These are phyloP conservation scores for Cotesia vestalis DNA, from an alignment of 1,140 invertebrate species.

Conservation along the genomic window DNA sequence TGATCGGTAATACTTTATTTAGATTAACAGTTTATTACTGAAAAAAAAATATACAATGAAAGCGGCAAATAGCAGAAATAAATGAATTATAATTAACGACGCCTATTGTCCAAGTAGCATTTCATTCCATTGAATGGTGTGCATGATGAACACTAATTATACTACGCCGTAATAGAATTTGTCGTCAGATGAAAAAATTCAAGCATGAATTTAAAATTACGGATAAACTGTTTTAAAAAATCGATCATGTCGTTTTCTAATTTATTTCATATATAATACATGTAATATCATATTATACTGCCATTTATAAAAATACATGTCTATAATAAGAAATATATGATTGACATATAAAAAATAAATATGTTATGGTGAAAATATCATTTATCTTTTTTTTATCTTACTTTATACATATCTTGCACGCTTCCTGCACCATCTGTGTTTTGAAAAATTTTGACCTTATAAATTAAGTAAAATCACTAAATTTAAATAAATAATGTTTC, in stretches of 20 bases:
- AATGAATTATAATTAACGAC: constrained; percentile 15
- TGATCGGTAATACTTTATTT: neutral
- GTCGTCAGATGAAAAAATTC: constrained; percentile 1
- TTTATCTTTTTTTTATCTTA: neutral
- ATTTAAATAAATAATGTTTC: too few species aligned
- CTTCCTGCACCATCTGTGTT: too few species aligned
- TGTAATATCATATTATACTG: constrained; percentile 63
- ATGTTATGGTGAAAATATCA: constrained; percentile 42
- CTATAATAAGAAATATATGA: constrained; percentile 64
- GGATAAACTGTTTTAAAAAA: constrained; percentile 17
- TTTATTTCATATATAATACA: constrained; percentile 63
- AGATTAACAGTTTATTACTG: neutral
- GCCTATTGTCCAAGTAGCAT: constrained; percentile 34
- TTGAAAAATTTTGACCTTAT: too few species aligned
- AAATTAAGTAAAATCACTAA: too few species aligned
- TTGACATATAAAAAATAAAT: constrained; percentile 62
- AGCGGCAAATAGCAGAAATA: constrained; percentile 9
- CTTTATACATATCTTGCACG: too few species aligned
- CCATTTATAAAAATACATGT: constrained; percentile 67
- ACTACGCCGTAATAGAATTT: constrained; percentile 12
- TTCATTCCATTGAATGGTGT: constrained; percentile 28
- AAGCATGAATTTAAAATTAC: neutral
- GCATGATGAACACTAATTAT: constrained; percentile 13
- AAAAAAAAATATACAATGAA: constrained; percentile 16
- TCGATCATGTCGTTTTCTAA: constrained; percentile 56